These are phyloP conservation scores for Pterocles burchelli DNA, from an alignment of 2,113 vertebrate genomes.

Conservation along the genomic window DNA sequence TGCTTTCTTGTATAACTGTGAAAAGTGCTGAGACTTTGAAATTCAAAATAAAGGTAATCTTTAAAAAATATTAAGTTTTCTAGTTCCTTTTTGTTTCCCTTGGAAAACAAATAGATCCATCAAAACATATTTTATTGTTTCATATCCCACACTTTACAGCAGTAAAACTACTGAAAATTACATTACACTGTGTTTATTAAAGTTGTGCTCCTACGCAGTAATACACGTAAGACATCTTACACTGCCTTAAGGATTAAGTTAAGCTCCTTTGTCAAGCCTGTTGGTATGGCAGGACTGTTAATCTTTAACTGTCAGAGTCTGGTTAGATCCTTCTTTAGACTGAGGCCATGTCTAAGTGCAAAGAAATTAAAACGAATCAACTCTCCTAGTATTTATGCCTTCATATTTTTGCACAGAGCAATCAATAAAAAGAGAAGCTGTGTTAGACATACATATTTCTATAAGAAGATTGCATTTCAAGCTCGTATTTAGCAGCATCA, in stretches of 20 bases:
- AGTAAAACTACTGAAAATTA: slow-evolving; percentile 34
- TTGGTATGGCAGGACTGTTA: slow-evolving; percentile 39
- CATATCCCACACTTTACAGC: slow-evolving; percentile 6
- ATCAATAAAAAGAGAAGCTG: slow-evolving; percentile 38
- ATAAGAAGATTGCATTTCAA: slow-evolving; percentile 23
- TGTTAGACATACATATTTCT: slow-evolving; percentile 6
- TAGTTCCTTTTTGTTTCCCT: neutral
- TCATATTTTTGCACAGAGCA: slow-evolving; percentile 40
- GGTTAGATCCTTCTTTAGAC: slow-evolving; percentile 40
- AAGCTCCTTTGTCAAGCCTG: slow-evolving; percentile 62
- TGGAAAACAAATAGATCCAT: slow-evolving; percentile 35
- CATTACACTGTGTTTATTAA: slow-evolving; percentile 57
- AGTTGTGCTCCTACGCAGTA: slow-evolving; percentile 19
- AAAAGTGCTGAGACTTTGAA: neutral
- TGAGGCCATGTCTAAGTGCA: slow-evolving; percentile 47
- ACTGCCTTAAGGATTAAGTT: slow-evolving; percentile 58
- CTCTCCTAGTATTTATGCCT: slow-evolving; percentile 42
- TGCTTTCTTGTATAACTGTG: neutral
- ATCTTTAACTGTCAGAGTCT: slow-evolving; percentile 59
- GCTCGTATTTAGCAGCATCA: neutral
- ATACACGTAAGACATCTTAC: slow-evolving; percentile 41
- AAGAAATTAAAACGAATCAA: slow-evolving; percentile 53
- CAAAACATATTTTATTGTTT: neutral
- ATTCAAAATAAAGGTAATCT: neutral
- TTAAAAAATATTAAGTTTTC: neutral